Percentiles rank a stretch among this genome's conserved stretches.
These are phyloP conservation scores for Prionailurus bengalensis DNA, from an alignment of 2,113 vertebrate species.

Conservation along the genomic window DNA sequence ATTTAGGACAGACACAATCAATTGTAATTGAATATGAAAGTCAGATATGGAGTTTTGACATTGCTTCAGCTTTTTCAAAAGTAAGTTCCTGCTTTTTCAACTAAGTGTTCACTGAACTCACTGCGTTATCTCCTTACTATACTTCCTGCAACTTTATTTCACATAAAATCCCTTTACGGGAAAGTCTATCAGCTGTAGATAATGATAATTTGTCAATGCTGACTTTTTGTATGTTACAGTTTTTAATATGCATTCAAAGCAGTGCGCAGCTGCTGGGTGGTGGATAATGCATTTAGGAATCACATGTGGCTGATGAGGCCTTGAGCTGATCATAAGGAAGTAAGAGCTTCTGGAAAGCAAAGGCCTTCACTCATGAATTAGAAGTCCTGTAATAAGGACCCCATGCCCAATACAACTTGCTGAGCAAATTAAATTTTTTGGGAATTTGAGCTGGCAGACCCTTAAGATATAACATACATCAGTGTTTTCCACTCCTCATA, in stretches of 20 bases:
- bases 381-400: background rate
- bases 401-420: background rate
- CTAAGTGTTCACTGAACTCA: background rate
- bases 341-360: background rate
- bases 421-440: background rate
- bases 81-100: conserved; percentile 32
- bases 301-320: background rate
- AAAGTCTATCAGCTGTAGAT: background rate
- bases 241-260: background rate
- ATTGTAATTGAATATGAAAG: conserved; percentile 57
- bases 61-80: background rate
- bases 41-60: conserved; percentile 41
- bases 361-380: background rate
- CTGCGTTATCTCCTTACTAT: background rate
- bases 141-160: conserved; percentile 44
- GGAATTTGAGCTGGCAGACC: background rate
- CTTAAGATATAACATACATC: background rate
- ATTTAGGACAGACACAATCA: conserved; percentile 56
- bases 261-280: background rate
- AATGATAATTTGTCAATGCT: background rate
- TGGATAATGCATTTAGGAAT: background rate
- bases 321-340: background rate
- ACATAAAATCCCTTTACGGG: conserved; percentile 20
- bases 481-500: background rate
- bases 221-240: background rate